Evolutionary conservation across 2,113 vertebrate genomes (phyloP), one percentile per base, ranked within the genome.

Genomic region (Psilopogon haemacephalus): DNA sequence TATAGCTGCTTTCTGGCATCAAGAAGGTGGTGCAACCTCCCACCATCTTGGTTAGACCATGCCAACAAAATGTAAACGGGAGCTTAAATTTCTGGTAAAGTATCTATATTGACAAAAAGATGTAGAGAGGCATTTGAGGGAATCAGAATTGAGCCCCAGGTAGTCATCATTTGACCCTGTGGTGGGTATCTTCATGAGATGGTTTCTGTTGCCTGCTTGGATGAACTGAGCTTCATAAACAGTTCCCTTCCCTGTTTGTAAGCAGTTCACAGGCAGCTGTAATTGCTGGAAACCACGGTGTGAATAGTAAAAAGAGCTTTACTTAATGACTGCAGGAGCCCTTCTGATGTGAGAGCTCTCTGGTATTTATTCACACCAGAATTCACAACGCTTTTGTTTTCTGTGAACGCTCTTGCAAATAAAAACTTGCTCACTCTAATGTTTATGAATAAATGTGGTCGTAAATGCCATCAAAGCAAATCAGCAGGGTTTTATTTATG

Each of bases 341-440:
- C 32, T 79, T 80, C 86, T 94, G 12, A 8, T 73, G 92, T 38
- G 95, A 96, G 93, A 95, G 93, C 86, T 89, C 81, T 44, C 84
- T 84, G 93, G 56, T 95, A 90, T 95, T 96, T 94, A 94, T 88
- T 94, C 91, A 83, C 93, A 83, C 67, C 91, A 94, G 89, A 95
- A 96, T 95, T 96, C 95, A 96, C 35, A 21, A 94, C 2, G 81
- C 92, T 94, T 93, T 94, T 94, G 90, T 96, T 96, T 96, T 88
- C 95, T 83, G 0, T 79, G 89, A 95, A 83, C 55, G 35, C 89
- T 93, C 89, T 54, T 96, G 95, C 96, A 95, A 93, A 92, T 93
- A 93, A 96, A 96, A 96, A 95, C 91, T 95, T 95, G 95, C 95
- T 96, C 92, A 85, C 87, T 95, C 94, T 92, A 90, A 96, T 93